phyloP scores from a whole-genome alignment of 2,113 vertebrate species.

The Promerops cafer region DNA sequence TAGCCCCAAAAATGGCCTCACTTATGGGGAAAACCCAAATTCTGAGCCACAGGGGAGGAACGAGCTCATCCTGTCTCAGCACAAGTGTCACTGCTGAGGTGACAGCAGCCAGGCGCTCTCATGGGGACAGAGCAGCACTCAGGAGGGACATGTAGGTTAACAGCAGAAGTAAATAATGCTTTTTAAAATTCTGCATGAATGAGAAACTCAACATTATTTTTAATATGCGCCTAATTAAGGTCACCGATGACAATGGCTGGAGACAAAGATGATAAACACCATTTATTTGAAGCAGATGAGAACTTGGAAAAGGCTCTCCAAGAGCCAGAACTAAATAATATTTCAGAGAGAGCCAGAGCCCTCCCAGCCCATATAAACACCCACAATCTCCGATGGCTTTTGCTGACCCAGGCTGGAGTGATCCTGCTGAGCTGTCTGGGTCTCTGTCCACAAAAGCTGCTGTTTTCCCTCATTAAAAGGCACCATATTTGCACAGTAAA shows the following conservation, averaged over 20 bases:
- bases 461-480: neutral
- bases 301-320: neutral
- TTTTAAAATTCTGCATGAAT: neutral
- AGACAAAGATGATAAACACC: conserved; percentile 44
- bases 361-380: neutral
- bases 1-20: neutral
- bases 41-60: neutral
- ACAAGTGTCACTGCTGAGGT: neutral
- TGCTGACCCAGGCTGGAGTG: neutral
- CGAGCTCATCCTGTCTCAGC: accelerated
- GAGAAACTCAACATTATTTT: neutral
- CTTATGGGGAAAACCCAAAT: neutral
- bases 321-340: neutral
- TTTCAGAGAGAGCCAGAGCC: neutral
- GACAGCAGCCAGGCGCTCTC: neutral
- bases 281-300: conserved; percentile 62
- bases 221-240: neutral
- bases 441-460: neutral
- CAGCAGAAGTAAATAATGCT: neutral
- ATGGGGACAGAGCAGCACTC: neutral
- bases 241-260: neutral
- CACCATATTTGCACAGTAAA: neutral
- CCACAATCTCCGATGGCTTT: neutral
- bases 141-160: neutral
- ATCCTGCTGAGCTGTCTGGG: neutral